Evolutionary conservation across 2,113 vertebrate genomes (phyloP).

Genomic region (Microcebus jonahi): DNA sequence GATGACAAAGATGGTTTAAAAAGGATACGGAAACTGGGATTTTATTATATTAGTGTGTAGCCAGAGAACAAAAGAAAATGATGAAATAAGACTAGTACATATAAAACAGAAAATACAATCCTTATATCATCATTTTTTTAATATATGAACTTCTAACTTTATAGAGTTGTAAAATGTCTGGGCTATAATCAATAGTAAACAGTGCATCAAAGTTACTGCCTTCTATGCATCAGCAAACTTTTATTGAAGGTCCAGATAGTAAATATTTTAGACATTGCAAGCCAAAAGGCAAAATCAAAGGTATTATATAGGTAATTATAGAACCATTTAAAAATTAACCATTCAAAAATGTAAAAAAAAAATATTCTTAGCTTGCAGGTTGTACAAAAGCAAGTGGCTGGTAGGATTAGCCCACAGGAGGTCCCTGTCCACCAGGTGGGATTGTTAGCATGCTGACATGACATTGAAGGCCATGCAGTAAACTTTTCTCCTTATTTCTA

Average conservation of each 20-base stretch:
- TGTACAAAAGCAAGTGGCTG: neutral
- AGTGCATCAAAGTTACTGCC: neutral
- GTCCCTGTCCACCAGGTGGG: neutral
- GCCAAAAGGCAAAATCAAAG: conserved; percentile 6
- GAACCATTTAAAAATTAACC: neutral
- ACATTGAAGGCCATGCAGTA: neutral
- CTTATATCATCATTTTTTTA: neutral
- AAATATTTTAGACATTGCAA: conserved; percentile 23
- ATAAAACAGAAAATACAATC: neutral
- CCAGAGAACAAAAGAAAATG: conserved; percentile 1
- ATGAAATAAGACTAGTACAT: neutral
- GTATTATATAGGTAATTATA: neutral
- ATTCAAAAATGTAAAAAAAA: conserved; percentile 28
- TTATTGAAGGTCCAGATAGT: neutral
- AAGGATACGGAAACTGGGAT: neutral
- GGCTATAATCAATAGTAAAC: neutral
- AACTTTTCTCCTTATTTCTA: neutral
- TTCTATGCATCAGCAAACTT: neutral
- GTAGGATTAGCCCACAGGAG: no score
- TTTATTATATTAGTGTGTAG: neutral
- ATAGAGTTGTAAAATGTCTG: neutral
- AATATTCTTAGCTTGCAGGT: neutral
- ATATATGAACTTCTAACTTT: neutral
- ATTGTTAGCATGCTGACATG: neutral
- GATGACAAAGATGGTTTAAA: neutral